Conservation (phyloP, 2,113 vertebrate genomes). For the Oxygymnocypris stewartii region DNA sequence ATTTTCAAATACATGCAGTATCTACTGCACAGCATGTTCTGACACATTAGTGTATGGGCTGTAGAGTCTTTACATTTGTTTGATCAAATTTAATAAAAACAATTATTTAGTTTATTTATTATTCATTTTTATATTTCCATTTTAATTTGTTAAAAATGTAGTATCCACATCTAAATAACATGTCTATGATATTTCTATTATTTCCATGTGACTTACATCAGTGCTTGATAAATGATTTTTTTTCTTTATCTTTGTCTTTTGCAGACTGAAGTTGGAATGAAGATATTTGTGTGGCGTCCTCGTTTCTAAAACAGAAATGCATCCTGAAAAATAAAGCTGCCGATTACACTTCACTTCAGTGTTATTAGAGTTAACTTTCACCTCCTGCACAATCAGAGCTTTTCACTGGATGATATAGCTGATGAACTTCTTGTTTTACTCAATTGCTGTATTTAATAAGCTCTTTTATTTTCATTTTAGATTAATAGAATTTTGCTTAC, state of each 20-base stretch:
- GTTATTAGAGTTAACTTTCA: neutral
- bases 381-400: neutral
- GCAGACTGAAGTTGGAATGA: constrained; percentile 36
- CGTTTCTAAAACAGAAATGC: neutral
- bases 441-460: neutral
- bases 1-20: neutral
- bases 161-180: neutral
- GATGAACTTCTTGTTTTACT: neutral
- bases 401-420: neutral
- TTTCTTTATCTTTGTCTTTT: neutral
- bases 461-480: neutral
- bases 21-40: neutral
- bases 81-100: neutral
- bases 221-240: neutral
- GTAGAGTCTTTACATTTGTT: neutral
- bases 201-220: neutral
- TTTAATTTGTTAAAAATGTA: neutral
- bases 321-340: neutral
- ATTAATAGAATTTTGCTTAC: neutral
- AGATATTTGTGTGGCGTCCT: neutral
- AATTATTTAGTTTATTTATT: no score
- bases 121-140: neutral
- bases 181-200: neutral
- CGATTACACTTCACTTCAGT: neutral
- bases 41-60: neutral